Conservation (phyloP, 2,113 vertebrate species). For the Myotis lucifugus region DNA sequence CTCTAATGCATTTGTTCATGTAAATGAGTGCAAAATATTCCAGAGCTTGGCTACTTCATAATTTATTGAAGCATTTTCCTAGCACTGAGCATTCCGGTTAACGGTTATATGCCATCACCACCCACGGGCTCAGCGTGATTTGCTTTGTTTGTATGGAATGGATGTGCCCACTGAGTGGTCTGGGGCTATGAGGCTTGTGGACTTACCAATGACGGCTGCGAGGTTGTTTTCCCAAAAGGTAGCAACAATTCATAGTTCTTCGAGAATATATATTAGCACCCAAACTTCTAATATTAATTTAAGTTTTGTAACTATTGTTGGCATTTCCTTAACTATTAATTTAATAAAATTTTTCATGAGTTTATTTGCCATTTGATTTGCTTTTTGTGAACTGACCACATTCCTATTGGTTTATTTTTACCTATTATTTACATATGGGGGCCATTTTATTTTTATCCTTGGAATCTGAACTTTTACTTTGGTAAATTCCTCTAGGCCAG, state of each 20-base stretch:
- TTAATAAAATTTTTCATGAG: not conserved
- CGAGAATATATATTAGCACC: not conserved
- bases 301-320: not conserved
- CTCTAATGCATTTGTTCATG: constrained; percentile 13
- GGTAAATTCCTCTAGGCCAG: not conserved
- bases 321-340: not conserved
- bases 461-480: not conserved
- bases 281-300: not conserved
- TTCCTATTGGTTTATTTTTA: not conserved
- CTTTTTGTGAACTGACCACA: not conserved
- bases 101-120: not conserved
- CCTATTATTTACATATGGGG: not conserved
- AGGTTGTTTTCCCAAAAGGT: not conserved
- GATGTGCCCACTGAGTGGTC: not conserved
- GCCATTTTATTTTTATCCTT: constrained; percentile 13
- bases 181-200: not conserved
- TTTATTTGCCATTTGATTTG: not conserved
- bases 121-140: not conserved
- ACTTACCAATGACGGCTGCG: not conserved
- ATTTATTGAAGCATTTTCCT: not conserved
- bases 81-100: not conserved
- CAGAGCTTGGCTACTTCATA: not conserved
- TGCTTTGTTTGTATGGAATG: not conserved
- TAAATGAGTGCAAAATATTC: not conserved
- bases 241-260: not conserved